Base-by-base conservation (phyloP, 2,797 vertebrate genomes). In the Botia kubotai region DNA sequence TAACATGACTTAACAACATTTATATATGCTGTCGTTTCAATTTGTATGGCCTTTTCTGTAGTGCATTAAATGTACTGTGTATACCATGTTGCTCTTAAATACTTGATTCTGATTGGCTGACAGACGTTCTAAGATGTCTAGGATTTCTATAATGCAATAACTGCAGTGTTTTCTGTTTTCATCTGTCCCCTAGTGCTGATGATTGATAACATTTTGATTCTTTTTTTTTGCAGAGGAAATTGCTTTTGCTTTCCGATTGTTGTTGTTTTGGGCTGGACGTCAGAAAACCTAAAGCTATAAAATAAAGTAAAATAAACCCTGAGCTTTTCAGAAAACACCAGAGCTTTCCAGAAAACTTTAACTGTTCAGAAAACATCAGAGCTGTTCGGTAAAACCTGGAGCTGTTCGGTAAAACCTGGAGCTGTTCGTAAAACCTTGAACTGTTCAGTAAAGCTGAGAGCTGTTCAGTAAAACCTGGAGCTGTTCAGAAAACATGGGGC, bases 401-500 rank as follows among this genome's bases (percentile, higher is more conserved):
- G n/a, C 39, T 48, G 58, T 71, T 79, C 46, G 48, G 75, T 3
- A 33, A 33, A 33, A 3, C 3, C 33, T 5, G 4, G 33, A 33
- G 33, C 33, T 33, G 33, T 33, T 33, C 33, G 4, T 33, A 57
- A 21, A 57, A 57, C 55, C 4, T 12, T 1, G 8, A 13, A 11
- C 8, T 48, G 46, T 48, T 48, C 46, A 12, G 10, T 10, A 33
- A 33, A 33, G 0, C 3, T 3, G 0, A 3, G 33, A 33, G 33
- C 33, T 33, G 33, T 33, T 33, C 33, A 3, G 33, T 33, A 55
- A 55, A 55, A 55, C 53, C 3, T 5, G 2, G 8, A 60, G 57
- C 43, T 74, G 65, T 77, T 76, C 23, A 52, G 67, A 83, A 77
- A 60, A 72, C 43, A 23, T 71, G 63, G n/a, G 79, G 71, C 63